Evolutionary conservation across 2,888 invertebrate species (phyloP), one percentile per base, ranked within the genome.

Genomic region (Luperina testacea): DNA sequence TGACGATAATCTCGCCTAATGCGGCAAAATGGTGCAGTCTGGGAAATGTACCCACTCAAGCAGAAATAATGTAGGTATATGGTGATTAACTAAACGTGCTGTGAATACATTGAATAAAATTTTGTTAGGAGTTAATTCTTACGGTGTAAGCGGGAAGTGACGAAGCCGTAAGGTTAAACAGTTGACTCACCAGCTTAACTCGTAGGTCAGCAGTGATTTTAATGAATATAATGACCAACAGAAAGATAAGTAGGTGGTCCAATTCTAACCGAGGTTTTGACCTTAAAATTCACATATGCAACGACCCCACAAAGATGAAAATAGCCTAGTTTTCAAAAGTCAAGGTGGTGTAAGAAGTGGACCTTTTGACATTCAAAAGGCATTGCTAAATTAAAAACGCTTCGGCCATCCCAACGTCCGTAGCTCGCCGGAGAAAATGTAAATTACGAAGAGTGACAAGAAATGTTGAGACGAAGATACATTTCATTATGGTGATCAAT

Each of bases 21-120:
- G 84, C 85, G 72, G 84, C 73, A 77, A 84, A 85, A 87, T 84
- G 48, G 74, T 87, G 84, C 80, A 77, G 74, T 70, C 72, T 80
- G 42, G 27, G 27, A 75, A 73, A 84, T 76, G 65, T 38, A 42
- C 15, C 57, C n/a, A 32, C 53, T 83, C 72, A 59, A 32, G 75
- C 64, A 73, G 59, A 67, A 83, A 76, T 86, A 83, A 72, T 86
- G 64, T 64, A 61, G 53, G 82, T 85, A 53, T 72, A 84, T 74
- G 75, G 65, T 71, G 27, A 86, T 86, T 83, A 72, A 79, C 73
- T 73, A 86, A 84, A 79, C 84, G 71, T 72, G 74, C 38, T 78
- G 27, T 64, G 87, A 86, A 83, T 83, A 73, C 48, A 63, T 71
- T 63, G 57, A 32, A 71, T 51, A 7, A 32, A 67, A 57, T 63